phyloP scores from a whole-genome alignment of 2,888 invertebrate species.

The Heliconius cydno region DNA sequence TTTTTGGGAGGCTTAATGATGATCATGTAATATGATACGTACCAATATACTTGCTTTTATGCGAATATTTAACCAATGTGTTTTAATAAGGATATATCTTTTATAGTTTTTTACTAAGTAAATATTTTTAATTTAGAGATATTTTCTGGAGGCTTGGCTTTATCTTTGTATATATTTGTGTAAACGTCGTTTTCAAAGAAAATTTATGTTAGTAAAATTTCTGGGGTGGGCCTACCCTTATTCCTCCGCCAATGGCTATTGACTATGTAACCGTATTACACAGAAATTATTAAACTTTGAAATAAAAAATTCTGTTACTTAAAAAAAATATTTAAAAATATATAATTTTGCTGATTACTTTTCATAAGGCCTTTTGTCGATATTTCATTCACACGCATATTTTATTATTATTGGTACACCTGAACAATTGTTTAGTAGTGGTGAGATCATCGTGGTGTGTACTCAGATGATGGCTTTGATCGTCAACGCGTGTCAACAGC shows the following conservation, averaged over 20 bases:
- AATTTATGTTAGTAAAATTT: too few relatives aligned
- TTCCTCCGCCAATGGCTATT: too few relatives aligned
- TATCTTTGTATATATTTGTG: too few relatives aligned
- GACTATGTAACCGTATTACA: neutral
- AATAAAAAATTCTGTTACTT: neutral
- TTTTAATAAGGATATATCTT: neutral
- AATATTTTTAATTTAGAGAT: too few relatives aligned
- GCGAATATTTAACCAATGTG: neutral
- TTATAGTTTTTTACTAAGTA: neutral
- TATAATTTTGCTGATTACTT: neutral
- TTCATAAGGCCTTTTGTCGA: neutral
- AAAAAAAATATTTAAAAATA: neutral
- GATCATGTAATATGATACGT: conserved; percentile 3
- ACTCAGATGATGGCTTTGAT: conserved; percentile 62
- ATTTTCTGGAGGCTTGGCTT: too few relatives aligned
- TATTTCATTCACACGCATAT: conserved; percentile 26
- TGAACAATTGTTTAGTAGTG: conserved; percentile 45
- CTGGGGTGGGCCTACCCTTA: too few relatives aligned
- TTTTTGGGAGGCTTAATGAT: conserved; percentile 15
- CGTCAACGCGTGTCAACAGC: conserved; percentile 46
- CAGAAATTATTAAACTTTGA: neutral
- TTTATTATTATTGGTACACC: conserved; percentile 45
- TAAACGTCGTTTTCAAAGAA: too few relatives aligned
- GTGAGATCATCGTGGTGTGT: conserved; percentile 74
- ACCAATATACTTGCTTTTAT: neutral